A percentile compares a stretch with the other conserved stretches of the same genome.
phyloP scores from a whole-genome alignment of 1,140 invertebrate species.

The Orussus abietinus region DNA sequence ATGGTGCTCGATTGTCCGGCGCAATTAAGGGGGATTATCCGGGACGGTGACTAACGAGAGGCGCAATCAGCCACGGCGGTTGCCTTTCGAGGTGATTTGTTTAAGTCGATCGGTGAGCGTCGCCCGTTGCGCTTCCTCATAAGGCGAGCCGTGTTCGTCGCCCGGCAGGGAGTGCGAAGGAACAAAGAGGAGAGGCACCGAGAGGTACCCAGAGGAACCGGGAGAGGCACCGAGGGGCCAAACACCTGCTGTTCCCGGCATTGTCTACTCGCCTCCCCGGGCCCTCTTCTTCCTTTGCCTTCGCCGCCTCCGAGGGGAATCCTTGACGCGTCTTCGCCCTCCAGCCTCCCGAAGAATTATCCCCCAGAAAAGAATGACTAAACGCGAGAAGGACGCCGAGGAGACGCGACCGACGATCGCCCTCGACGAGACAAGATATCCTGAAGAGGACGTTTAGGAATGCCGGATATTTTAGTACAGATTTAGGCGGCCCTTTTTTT shows the following conservation, averaged over 20 bases:
- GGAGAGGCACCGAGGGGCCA: slow-evolving; percentile 20
- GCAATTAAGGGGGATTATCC: slow-evolving; percentile 21
- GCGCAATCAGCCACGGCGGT: slow-evolving; percentile 21
- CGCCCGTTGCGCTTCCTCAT: slow-evolving; percentile 29
- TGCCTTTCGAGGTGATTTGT: slow-evolving; percentile 26
- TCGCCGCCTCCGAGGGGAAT: slow-evolving; percentile 17
- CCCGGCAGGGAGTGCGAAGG: slow-evolving; percentile 34
- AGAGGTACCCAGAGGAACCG: slow-evolving; percentile 14
- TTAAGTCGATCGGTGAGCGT: slow-evolving; percentile 26
- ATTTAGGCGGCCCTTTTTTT: too few relatives aligned
- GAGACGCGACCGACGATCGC: too few relatives aligned
- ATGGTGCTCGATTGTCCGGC: too few relatives aligned
- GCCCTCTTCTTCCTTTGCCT: slow-evolving; percentile 1
- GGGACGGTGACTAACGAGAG: slow-evolving; percentile 21
- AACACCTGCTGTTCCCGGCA: slow-evolving; percentile 43
- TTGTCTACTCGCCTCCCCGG: slow-evolving; percentile 25
- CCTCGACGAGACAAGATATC: too few relatives aligned
- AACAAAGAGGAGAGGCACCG: slow-evolving; percentile 37
- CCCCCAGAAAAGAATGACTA: too few relatives aligned
- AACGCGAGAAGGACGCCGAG: too few relatives aligned
- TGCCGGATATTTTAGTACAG: too few relatives aligned
- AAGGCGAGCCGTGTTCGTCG: slow-evolving; percentile 29
- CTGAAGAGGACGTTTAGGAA: too few relatives aligned
- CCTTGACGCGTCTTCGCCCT: too few relatives aligned
- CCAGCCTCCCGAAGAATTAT: too few relatives aligned